Evolutionary conservation across 2,888 invertebrate genomes (phyloP), one percentile per base, ranked within the genome.

Genomic region (Cyclophora albipunctata): DNA sequence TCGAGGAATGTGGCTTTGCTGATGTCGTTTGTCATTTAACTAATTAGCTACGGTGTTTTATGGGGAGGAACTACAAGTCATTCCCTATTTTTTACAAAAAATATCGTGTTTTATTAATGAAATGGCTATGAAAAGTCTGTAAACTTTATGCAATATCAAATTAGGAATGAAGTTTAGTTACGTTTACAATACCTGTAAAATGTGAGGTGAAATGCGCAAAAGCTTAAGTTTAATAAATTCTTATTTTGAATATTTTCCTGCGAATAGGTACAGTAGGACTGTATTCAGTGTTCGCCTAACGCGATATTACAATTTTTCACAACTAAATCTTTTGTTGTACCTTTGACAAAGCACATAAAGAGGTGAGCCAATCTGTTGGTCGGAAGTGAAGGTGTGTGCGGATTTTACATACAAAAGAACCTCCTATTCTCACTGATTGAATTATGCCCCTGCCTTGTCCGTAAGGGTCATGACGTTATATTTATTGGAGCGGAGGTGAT

Each of bases 401-500:
- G 81, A 81, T 80, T 82, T 81, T 79, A 81, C 80, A 78, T 81
- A 84, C 81, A 85, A 85, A 84, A 81, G 83, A 78, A 76, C 71
- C 76, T 81, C 83, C 83, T 81, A 80, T 74, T 73, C 66, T 59
- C 64, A 59, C 71, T 83, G 81, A 87, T 85, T 84, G 84, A 87
- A 84, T 84, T 81, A 84, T 81, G 74, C 70, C 71, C 77, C 76
- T 70, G 73, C 71, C 77, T 75, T 70, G 73, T 65, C 65, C 63
- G 63, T 63, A 69, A 60, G 60, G 78, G 75, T 71, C 64, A 64
- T 64, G 67, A 66, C 69, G 75, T 78, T 75, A 67, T 73, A 76
- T 78, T 79, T 78, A 75, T 75, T 57, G 55, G 54, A 61, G 3
- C 3, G 4, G 7, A 45, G 7, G 37, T 45, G 45, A 3, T 34